Evolutionary conservation across 2,888 invertebrate genomes (phyloP).

Genomic region (Phymatocera aterrima): DNA sequence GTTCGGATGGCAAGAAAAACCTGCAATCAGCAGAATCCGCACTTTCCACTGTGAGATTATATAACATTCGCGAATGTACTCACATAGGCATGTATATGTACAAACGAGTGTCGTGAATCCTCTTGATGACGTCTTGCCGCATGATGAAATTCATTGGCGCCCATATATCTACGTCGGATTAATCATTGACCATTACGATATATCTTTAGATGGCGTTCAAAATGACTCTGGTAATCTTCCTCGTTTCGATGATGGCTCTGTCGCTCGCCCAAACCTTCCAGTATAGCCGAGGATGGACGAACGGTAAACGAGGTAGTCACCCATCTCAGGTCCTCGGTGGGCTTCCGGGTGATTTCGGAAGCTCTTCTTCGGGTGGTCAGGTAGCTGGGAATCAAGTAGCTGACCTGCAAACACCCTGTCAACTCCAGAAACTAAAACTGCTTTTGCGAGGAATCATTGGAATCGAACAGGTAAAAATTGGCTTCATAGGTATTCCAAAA

Average conservation of each 20-base stretch:
- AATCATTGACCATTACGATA: conserved; percentile 23
- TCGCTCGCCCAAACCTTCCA: conserved; percentile 84
- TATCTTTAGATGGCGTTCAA: conserved; percentile 7
- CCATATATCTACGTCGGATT: neutral
- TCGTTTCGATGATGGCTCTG: conserved; percentile 73
- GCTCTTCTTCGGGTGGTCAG: conserved; percentile 28
- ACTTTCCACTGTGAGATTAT: neutral
- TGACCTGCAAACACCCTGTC: conserved; percentile 75
- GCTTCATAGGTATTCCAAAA: too few species aligned
- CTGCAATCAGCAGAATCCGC: conserved; percentile 7
- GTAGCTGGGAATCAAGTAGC: conserved; percentile 46
- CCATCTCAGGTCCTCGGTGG: conserved; percentile 51
- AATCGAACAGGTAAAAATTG: conserved; percentile 73
- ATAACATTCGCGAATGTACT: too few species aligned
- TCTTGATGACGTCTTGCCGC: neutral
- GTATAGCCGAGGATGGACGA: conserved; percentile 87
- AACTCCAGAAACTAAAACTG: conserved; percentile 76
- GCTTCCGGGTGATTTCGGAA: conserved; percentile 48
- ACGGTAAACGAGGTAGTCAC: conserved; percentile 78
- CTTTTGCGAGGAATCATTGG: conserved; percentile 76
- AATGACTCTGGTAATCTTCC: conserved; percentile 65
- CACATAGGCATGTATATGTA: too few species aligned
- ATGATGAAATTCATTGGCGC: neutral
- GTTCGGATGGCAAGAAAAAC: too few species aligned
- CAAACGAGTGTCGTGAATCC: neutral